phyloP scores from a whole-genome alignment of 2,888 invertebrate genomes.

The Argyresthia goedartella region DNA sequence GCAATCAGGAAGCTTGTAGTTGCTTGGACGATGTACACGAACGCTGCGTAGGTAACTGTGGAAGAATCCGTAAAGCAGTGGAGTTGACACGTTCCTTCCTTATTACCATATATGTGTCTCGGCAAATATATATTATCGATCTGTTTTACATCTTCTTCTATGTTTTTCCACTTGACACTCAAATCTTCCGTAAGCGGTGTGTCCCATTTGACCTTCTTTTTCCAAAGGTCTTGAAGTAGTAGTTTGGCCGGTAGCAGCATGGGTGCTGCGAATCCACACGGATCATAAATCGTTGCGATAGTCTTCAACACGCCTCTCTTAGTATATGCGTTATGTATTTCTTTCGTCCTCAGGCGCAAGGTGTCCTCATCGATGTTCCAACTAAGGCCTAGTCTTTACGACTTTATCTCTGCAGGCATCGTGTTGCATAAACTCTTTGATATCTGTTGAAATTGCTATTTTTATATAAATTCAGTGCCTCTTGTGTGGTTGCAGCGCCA shows the following conservation, averaged over 20 bases:
- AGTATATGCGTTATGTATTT: background rate
- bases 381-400: too few relatives aligned
- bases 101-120: too few relatives aligned
- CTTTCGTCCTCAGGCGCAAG: background rate
- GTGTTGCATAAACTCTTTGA: background rate
- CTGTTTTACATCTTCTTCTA: too few relatives aligned
- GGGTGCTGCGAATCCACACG: background rate
- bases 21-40: conserved; percentile 1
- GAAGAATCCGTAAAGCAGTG: conserved; percentile 11
- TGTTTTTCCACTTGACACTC: too few relatives aligned
- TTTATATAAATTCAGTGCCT: background rate
- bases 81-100: too few relatives aligned
- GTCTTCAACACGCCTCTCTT: background rate
- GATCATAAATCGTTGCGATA: background rate
- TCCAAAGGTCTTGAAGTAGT: background rate
- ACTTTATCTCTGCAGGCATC: background rate
- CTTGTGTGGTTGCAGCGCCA: background rate
- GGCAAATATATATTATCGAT: too few relatives aligned
- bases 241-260: background rate
- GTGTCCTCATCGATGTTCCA: too few relatives aligned
- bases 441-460: background rate
- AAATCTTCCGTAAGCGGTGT: too few relatives aligned
- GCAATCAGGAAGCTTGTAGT: background rate
- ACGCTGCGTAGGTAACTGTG: conserved; percentile 6
- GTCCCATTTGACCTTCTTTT: background rate